Evolutionary conservation across 2,888 invertebrate species (phyloP).

Genomic region (Pasiphila rectangulata): DNA sequence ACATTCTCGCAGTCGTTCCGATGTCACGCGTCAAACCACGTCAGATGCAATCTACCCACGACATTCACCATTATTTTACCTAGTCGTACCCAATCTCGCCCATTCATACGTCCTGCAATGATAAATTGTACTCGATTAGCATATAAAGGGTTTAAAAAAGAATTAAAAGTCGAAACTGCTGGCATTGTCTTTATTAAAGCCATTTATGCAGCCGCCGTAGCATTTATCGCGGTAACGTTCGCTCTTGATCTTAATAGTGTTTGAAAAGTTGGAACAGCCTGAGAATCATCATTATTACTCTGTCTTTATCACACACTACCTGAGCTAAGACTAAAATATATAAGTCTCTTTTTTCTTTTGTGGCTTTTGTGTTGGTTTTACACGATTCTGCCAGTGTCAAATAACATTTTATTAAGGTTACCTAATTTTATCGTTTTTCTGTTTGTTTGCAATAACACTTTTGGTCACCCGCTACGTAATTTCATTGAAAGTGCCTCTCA

Average conservation of each 20-base stretch:
- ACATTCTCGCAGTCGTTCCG: conserved; percentile 2
- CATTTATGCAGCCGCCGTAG: conserved; percentile 44
- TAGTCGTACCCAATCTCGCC: conserved; percentile 52
- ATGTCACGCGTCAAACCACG: conserved; percentile 11
- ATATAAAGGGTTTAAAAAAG: conserved; percentile 63
- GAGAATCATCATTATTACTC: too few relatives aligned
- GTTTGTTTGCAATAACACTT: too few relatives aligned
- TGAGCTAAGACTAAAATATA: not conserved
- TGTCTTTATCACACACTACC: too few relatives aligned
- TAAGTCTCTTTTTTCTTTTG: too few relatives aligned
- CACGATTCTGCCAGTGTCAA: not conserved
- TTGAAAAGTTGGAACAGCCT: not conserved
- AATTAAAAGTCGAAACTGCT: conserved; percentile 50
- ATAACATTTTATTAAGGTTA: too few relatives aligned
- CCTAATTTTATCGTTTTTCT: too few relatives aligned
- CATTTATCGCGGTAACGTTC: conserved; percentile 38
- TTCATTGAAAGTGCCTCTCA: too few relatives aligned
- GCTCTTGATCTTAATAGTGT: conserved; percentile 8
- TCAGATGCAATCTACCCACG: conserved; percentile 22
- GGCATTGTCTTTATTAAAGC: conserved; percentile 54
- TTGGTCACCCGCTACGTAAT: too few relatives aligned
- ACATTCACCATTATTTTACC: conserved; percentile 46
- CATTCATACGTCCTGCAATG: conserved; percentile 69
- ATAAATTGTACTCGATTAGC: conserved; percentile 72
- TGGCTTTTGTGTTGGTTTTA: too few relatives aligned